These are phyloP conservation scores for Trogon surrucura DNA, from an alignment of 2,113 vertebrate genomes.

Conservation along the genomic window DNA sequence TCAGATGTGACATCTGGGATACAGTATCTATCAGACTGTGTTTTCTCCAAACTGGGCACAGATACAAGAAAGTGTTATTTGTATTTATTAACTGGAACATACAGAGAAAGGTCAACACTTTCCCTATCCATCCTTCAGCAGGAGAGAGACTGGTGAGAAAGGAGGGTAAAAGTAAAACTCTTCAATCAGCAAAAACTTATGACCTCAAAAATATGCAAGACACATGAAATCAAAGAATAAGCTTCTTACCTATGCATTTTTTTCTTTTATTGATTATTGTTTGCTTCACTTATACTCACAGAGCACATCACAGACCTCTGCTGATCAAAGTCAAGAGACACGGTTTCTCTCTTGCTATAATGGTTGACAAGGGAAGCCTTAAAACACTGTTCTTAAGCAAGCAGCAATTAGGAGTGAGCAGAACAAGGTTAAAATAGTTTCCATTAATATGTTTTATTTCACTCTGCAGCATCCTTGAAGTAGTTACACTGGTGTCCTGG, in stretches of 20 bases:
- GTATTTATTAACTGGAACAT: slow-evolving; percentile 51
- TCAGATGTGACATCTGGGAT: slow-evolving; percentile 60
- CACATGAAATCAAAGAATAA: background rate
- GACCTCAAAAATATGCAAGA: background rate
- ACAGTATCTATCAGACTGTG: slow-evolving; percentile 14
- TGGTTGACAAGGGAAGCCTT: background rate
- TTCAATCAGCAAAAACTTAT: background rate
- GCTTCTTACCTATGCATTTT: background rate
- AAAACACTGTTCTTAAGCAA: background rate
- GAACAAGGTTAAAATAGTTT: background rate
- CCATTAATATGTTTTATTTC: background rate
- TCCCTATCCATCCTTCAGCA: slow-evolving; percentile 30
- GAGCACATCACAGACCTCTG: background rate
- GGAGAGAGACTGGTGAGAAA: slow-evolving; percentile 11
- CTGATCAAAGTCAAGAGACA: background rate
- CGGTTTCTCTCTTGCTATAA: background rate
- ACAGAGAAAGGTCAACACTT: slow-evolving; percentile 52
- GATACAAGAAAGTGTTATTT: slow-evolving; percentile 56
- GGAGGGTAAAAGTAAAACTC: slow-evolving; percentile 9
- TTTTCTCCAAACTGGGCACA: slow-evolving; percentile 54
- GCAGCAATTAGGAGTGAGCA: background rate
- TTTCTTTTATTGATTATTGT: background rate
- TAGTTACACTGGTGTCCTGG: background rate
- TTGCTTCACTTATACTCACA: background rate
- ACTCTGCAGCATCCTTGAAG: background rate